Evolutionary conservation across 2,113 vertebrate genomes (phyloP).

Genomic region (Globicephala melas): DNA sequence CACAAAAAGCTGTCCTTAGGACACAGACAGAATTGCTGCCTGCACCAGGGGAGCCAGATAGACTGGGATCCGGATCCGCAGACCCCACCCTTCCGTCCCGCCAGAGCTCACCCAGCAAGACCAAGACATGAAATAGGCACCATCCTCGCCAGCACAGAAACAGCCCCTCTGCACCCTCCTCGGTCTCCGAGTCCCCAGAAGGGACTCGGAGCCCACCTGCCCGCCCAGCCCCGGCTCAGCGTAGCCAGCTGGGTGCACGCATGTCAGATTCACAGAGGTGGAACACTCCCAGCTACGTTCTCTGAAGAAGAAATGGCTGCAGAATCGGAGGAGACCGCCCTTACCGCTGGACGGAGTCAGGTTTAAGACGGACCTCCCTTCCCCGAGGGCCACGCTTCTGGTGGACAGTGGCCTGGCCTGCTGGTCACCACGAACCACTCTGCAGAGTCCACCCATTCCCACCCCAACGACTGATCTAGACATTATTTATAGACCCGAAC

Average conservation of each 20-base stretch:
- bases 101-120: background rate
- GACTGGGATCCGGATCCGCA: background rate
- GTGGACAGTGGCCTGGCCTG: background rate
- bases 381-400: slow-evolving; percentile 43
- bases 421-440: slow-evolving; percentile 45
- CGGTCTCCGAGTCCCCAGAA: background rate
- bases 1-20: background rate
- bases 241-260: rapidly evolving
- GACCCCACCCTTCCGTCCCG: background rate
- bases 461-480: slow-evolving; percentile 68
- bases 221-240: background rate
- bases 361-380: background rate
- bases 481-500: slow-evolving; percentile 82
- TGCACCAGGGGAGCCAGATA: rapidly evolving
- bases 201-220: too few relatives aligned
- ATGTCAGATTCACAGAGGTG: background rate
- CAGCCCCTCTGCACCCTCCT: background rate
- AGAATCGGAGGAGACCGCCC: rapidly evolving
- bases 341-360: background rate
- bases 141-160: background rate
- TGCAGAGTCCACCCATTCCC: slow-evolving; percentile 63
- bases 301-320: background rate
- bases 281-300: background rate
- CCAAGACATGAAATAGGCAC: rapidly evolving
- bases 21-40: background rate